Percentiles rank a stretch among this genome's conserved stretches.
Evolutionary conservation across 2,113 vertebrate species (phyloP).

Genomic region (Hippocampus guttulatus): DNA sequence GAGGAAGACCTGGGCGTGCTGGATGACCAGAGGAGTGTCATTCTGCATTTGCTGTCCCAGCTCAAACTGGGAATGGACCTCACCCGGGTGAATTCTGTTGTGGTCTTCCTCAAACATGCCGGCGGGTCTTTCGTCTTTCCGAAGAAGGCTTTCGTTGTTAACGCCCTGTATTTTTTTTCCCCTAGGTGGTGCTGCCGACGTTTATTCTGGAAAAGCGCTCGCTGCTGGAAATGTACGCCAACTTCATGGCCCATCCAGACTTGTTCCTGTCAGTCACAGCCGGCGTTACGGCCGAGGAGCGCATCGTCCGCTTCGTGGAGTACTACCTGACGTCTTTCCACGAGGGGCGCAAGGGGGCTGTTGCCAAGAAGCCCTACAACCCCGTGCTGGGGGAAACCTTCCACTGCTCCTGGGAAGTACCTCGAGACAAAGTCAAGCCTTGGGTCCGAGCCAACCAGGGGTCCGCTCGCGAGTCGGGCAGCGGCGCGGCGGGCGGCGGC

Average conservation of each 20-base stretch:
- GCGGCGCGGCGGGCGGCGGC: conserved; percentile 37
- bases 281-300: conserved; percentile 82
- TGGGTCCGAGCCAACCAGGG: conserved; percentile 59
- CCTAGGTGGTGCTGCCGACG: conserved; percentile 89
- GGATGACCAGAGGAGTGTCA: conserved; percentile 90
- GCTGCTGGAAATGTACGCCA: conserved; percentile 96
- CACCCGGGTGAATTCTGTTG: conserved; percentile 77
- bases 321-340: conserved; percentile 96
- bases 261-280: conserved; percentile 86
- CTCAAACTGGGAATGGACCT: conserved; percentile 97
- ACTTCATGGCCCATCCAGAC: conserved; percentile 96
- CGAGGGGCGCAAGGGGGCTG: conserved; percentile 90
- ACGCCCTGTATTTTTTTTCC: not conserved
- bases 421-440: conserved; percentile 79
- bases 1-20: conserved; percentile 86
- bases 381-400: conserved; percentile 92
- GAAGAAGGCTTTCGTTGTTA: not conserved
- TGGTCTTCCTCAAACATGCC: no score
- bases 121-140: no score
- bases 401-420: conserved; percentile 93
- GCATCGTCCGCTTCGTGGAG: conserved; percentile 90
- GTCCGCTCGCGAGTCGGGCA: conserved; percentile 45
- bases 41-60: conserved; percentile 92
- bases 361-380: conserved; percentile 97
- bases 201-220: conserved; percentile 96